Conservation (phyloP, 1,140 invertebrate genomes). For the Drosophila bocki region DNA sequence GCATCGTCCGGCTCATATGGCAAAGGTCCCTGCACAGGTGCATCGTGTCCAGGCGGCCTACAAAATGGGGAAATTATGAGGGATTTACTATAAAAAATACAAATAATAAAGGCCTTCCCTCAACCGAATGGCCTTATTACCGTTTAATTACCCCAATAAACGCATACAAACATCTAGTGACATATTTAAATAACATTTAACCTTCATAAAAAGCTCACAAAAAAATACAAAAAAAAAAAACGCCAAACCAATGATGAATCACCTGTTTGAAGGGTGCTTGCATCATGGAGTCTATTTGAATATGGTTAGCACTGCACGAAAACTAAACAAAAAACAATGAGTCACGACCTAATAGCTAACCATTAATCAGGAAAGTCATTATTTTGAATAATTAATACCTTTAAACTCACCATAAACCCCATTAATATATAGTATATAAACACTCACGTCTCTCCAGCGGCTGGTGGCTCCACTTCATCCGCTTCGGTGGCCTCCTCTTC, state of each 20-base stretch:
- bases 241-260: constrained; percentile 11
- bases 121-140: neutral
- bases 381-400: neutral
- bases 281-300: constrained; percentile 32
- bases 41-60: constrained; percentile 88
- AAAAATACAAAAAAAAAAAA: neutral
- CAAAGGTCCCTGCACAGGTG: constrained; percentile 97
- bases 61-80: neutral
- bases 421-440: neutral
- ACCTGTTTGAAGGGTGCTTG: constrained; percentile 9
- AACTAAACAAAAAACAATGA: constrained; percentile 12
- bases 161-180: neutral
- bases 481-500: constrained; percentile 65
- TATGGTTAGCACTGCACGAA: constrained; percentile 9
- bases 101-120: neutral
- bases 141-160: neutral
- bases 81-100: neutral
- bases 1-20: constrained; percentile 98
- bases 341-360: neutral
- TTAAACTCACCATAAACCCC: neutral
- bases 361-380: constrained; percentile 2
- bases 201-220: constrained; percentile 9
- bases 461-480: constrained; percentile 49
- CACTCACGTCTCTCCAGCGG: constrained; percentile 65
- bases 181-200: constrained; percentile 17